phyloP scores from a whole-genome alignment of 2,113 vertebrate species.

The Toxotes jaculatrix region DNA sequence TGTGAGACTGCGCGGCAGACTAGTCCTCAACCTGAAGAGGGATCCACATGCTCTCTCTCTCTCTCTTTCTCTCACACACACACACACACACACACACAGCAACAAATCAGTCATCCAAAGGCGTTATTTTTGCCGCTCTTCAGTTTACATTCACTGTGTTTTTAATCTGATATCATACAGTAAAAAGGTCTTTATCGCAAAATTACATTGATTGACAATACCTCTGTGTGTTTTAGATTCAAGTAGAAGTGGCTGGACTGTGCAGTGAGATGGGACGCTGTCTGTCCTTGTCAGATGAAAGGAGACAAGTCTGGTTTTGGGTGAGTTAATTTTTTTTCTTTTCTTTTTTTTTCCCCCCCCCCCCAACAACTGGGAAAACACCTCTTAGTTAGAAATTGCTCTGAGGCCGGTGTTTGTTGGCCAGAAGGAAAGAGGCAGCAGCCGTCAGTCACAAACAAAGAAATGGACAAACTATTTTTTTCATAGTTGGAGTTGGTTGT shows the following conservation, averaged over 20 bases:
- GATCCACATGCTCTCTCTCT: neutral
- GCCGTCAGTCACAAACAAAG: conserved; percentile 63
- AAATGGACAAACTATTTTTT: conserved; percentile 62
- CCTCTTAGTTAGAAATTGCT: conserved; percentile 45
- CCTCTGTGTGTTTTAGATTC: conserved; percentile 51
- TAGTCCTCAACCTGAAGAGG: neutral
- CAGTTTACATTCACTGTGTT: conserved; percentile 47
- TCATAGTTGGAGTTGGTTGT: conserved; percentile 36
- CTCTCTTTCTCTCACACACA: too few relatives aligned
- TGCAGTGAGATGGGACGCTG: neutral
- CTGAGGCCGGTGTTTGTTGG: conserved; percentile 53
- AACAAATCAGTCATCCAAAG: conserved; percentile 6
- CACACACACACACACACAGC: neutral
- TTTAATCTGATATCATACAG: conserved; percentile 26
- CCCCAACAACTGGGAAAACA: conserved; percentile 3
- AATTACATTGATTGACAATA: conserved; percentile 49
- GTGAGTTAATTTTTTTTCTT: neutral
- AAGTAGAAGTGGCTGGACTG: conserved; percentile 49
- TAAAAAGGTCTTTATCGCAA: conserved; percentile 53
- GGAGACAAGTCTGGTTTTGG: conserved; percentile 15
- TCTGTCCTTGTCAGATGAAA: conserved; percentile 14
- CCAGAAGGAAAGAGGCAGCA: conserved; percentile 49
- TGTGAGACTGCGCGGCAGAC: neutral
- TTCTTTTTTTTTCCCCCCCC: too few relatives aligned
- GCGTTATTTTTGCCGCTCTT: conserved; percentile 1